Base-by-base conservation (phyloP, 2,888 invertebrate species). In the Aethes cnicana region DNA sequence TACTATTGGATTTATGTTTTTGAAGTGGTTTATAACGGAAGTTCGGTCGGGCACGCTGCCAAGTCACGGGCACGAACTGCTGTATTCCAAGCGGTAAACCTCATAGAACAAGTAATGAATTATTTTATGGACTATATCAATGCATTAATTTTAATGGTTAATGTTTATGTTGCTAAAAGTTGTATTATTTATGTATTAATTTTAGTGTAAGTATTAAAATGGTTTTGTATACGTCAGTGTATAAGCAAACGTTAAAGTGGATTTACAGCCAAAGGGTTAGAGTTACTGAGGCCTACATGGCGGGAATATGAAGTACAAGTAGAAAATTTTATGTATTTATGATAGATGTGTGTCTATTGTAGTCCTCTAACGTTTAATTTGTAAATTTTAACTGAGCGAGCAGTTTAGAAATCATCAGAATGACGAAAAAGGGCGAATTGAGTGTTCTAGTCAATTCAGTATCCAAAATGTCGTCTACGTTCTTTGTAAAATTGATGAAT, bases 161-260 rank as follows among this genome's bases (percentile, higher is more conserved):
- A 64, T 68, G 58, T 71, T 72, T 68, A 39, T 56, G 64, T 68
- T 67, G 68, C 71, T 72, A 62, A 58, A 64, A 63, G 61, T 69
- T 71, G 70, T 78, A 74, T 77, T 72, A 77, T 79, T 81, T 74
- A 73, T 75, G 74, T 77, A 77, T 72, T n/a, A n/a, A n/a, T n/a
- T 74, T 66, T 69, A 72, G 71, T 67, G 62, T 77, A 77, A 76
- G 73, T 77, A 72, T 70, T 74, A 70, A 76, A 71, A 72, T 69
- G 73, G 67, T 72, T 73, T 71, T 67, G 68, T 63, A 53, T 56
- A 58, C 56, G 54, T 69, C 62, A 69, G 56, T 59, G 61, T 73
- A 70, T 67, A 69, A 63, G 67, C 72, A 67, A 66, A 72, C 66
- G 67, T 60, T 58, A 61, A 61, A 62, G 63, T 63, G 56, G 57